Percentiles rank a stretch among this genome's conserved stretches.
Evolutionary conservation across 1,140 invertebrate species (phyloP).

Genomic region (Achatina immaculata): DNA sequence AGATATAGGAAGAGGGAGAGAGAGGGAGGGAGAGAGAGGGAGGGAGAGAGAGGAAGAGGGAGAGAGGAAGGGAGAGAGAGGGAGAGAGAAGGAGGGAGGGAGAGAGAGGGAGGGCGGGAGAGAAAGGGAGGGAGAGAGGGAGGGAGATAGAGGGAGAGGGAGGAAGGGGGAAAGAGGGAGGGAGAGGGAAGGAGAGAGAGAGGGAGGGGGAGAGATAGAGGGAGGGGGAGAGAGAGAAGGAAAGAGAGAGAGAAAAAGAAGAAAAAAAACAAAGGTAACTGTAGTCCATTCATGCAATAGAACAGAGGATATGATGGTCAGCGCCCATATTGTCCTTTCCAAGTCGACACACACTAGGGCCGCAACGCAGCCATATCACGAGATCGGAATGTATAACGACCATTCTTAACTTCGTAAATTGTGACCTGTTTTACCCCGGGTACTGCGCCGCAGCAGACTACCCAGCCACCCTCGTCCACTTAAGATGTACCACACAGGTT

Average conservation of each 20-base stretch:
- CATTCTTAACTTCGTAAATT: too few relatives aligned
- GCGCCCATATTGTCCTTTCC: too few relatives aligned
- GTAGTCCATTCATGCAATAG: too few relatives aligned
- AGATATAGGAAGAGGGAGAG: background rate
- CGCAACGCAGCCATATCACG: background rate
- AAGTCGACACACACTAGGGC: background rate
- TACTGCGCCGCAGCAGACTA: too few relatives aligned
- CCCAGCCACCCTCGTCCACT: too few relatives aligned
- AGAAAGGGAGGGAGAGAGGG: background rate
- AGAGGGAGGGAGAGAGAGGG: background rate
- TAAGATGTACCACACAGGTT: too few relatives aligned
- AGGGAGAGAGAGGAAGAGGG: background rate
- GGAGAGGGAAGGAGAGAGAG: background rate
- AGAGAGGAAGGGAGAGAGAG: background rate
- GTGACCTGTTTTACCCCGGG: too few relatives aligned
- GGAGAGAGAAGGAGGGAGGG: background rate
- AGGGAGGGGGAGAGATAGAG: too few relatives aligned
- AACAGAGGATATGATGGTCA: too few relatives aligned
- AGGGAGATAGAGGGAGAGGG: slow-evolving; percentile 21
- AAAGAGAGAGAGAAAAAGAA: slow-evolving; percentile 2
- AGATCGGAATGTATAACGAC: too few relatives aligned
- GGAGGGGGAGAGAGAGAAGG: background rate
- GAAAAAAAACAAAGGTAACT: too few relatives aligned
- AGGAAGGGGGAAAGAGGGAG: background rate
- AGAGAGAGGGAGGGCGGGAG: too few relatives aligned